Conservation (phyloP, 2,888 invertebrate species). For the Pseudococcus viburni region DNA sequence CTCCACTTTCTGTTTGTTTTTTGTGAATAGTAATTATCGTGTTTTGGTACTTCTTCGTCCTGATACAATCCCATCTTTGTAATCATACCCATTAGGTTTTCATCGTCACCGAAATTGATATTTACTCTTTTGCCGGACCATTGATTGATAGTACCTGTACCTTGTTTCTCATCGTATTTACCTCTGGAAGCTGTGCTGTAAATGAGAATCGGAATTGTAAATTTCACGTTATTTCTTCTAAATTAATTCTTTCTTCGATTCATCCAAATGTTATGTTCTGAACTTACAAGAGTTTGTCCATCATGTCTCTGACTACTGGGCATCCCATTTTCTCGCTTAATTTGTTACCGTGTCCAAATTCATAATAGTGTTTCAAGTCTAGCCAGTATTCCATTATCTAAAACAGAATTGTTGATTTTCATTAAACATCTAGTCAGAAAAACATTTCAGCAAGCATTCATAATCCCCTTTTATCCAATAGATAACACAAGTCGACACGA, state of each 20-base stretch:
- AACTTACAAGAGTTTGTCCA: slow-evolving; percentile 77
- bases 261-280: too few relatives aligned
- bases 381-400: not conserved
- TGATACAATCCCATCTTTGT: slow-evolving; percentile 75
- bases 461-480: too few relatives aligned
- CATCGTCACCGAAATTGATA: slow-evolving; percentile 65
- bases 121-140: too few relatives aligned
- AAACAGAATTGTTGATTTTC: not conserved
- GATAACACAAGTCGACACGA: too few relatives aligned
- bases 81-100: slow-evolving; percentile 74
- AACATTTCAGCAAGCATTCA: too few relatives aligned
- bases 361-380: not conserved
- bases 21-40: slow-evolving; percentile 75
- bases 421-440: too few relatives aligned
- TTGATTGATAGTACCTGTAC: slow-evolving; percentile 68
- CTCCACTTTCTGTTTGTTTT: not conserved
- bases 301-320: slow-evolving; percentile 80
- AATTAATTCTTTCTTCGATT: too few relatives aligned
- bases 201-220: not conserved
- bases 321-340: slow-evolving; percentile 81
- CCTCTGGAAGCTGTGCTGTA: not conserved
- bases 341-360: slow-evolving; percentile 70
- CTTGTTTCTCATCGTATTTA: slow-evolving; percentile 69
- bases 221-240: too few relatives aligned
- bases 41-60: slow-evolving; percentile 76